Base-by-base conservation (phyloP, 1,140 invertebrate genomes). In the Drosophila willistoni region DNA sequence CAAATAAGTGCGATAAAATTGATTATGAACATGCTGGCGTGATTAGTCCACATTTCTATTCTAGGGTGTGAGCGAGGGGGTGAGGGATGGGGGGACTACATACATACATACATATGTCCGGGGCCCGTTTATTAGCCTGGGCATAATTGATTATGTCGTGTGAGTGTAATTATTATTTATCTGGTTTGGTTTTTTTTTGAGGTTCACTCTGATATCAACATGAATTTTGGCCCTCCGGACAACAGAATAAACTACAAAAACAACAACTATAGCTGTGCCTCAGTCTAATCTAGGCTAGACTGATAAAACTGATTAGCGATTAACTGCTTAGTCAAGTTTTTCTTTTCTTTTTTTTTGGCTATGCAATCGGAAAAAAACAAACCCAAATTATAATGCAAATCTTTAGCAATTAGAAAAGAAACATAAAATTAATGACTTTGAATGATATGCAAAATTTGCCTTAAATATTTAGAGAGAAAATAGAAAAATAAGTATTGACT, bases 81-180 rank as follows among this genome's bases (percentile, higher is more conserved):
- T 25, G 19, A n/a, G 25, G 22, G 29, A 3, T 17, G 7, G 19
- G 19, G 44, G 14, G 44, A 51, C 17, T 47, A 68, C 61, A 34
- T 29, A 36, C 36, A 39, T 9, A 79, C 36, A 39, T 9, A 79
- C 78, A 78, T 81, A 67, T 79, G 79, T 76, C 66, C 64, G 42
- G 13, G 19, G 22, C 44, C 56, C 66, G 72, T 89, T 89, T 89
- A 89, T 89, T 89, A 83, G 83, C 87, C 81, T 22, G 44, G 75
- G 79, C 74, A 90, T 90, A 90, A 90, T 90, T 90, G 87, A 90
- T 90, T 90, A 90, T 90, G 87, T 90, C 62, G 77, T 81, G 71
- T 84, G 80, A 84, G 87, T 90, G 87, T 90, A 90, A 90, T 90
- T 90, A 90, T 90, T 81, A 90, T 90, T 90, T 90, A 90, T 90